Conservation (phyloP, 1,140 invertebrate species). For the Ylistrum balloti region DNA sequence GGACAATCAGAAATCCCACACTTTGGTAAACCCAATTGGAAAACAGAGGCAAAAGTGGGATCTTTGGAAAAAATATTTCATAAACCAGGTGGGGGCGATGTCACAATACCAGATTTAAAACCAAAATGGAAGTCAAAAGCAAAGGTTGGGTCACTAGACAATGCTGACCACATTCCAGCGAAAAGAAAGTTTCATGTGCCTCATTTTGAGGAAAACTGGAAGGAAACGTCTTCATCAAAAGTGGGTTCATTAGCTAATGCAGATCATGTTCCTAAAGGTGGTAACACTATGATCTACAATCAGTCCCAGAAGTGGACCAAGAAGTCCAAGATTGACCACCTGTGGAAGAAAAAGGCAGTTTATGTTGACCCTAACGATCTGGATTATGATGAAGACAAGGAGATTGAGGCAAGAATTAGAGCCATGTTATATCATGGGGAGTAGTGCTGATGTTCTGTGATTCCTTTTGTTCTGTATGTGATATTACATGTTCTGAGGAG, state of each 20-base stretch:
- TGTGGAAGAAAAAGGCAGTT: constrained; percentile 52
- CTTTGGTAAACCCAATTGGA: constrained; percentile 85
- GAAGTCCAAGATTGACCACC: constrained; percentile 56
- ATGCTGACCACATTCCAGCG: constrained; percentile 72
- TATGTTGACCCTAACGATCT: constrained; percentile 56
- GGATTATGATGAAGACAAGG: constrained; percentile 58
- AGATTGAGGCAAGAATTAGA: constrained; percentile 61
- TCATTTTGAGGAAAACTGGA: constrained; percentile 86
- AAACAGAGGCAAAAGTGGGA: constrained; percentile 87
- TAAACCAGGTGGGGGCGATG: constrained; percentile 67
- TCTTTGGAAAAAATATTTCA: constrained; percentile 92
- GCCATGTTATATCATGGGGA: constrained; percentile 53
- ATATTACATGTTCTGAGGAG: too few relatives aligned
- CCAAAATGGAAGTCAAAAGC: constrained; percentile 61
- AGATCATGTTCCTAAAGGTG: constrained; percentile 84
- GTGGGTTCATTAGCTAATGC: constrained; percentile 77
- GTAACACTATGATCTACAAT: constrained; percentile 58
- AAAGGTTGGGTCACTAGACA: constrained; percentile 72
- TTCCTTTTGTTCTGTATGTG: too few relatives aligned
- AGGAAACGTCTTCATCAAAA: constrained; percentile 85
- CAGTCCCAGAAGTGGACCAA: constrained; percentile 56
- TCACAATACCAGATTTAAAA: constrained; percentile 60
- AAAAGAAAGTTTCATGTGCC: constrained; percentile 69
- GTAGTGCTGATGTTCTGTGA: too few relatives aligned
- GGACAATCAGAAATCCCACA: constrained; percentile 83